A percentile compares a stretch with the other conserved stretches of the same genome.
phyloP scores from a whole-genome alignment of 2,797 vertebrate genomes.

The Mus spretus region DNA sequence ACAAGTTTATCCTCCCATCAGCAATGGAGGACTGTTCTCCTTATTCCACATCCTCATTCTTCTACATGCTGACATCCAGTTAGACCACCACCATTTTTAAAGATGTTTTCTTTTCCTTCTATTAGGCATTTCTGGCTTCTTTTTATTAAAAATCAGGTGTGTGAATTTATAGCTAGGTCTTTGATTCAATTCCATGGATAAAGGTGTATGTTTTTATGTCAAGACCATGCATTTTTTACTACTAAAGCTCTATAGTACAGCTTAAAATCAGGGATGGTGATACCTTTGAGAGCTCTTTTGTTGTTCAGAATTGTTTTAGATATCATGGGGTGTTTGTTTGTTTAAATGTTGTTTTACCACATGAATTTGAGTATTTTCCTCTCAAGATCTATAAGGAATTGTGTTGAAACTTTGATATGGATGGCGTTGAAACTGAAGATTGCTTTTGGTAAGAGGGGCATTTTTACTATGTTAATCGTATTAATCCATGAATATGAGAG shows the following conservation, averaged over 20 bases:
- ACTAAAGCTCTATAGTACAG: neutral
- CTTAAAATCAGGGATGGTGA: neutral
- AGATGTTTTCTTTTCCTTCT: too few relatives aligned
- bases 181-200: neutral
- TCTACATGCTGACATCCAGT: too few relatives aligned
- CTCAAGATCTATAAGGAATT: neutral
- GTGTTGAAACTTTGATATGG: neutral
- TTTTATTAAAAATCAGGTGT: too few relatives aligned
- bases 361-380: neutral
- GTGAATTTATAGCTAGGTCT: neutral
- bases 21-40: neutral
- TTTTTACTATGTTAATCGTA: neutral
- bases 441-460: neutral
- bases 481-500: neutral
- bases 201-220: neutral
- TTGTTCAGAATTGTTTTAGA: neutral
- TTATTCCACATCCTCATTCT: neutral
- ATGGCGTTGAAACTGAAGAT: neutral
- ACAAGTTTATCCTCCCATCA: neutral
- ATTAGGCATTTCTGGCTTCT: too few relatives aligned
- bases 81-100: too few relatives aligned
- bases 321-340: neutral
- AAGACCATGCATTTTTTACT: neutral
- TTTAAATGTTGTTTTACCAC: neutral
- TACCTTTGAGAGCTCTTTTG: neutral